Evolutionary conservation across 1,140 invertebrate species (phyloP), one percentile per base, ranked within the genome.

Genomic region (Orussus abietinus): DNA sequence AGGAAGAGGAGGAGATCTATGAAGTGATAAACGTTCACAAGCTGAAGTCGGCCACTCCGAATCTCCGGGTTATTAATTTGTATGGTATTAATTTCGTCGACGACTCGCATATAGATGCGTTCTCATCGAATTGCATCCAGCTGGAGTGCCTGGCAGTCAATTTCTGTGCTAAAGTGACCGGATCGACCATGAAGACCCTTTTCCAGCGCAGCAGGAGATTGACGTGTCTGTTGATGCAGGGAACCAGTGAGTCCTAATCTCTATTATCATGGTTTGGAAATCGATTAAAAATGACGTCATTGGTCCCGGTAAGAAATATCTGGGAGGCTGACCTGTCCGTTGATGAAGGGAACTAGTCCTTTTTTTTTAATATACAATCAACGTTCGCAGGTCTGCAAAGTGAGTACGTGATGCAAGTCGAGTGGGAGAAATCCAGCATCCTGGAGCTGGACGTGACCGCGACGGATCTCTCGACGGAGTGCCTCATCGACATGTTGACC

Each of bases 21-120:
- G 96, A 99, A 75, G 96, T 99, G 0, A 95, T 99, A 50, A 99
- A 99, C 67, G 93, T 99, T 12, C 94, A 98, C 68, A 98, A 97
- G 61, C 75, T 99, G 3, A 99, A 99, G 66, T 91, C 90, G 9
- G 93, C 92, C 0, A 93, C 92, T 0, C 94, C 95, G 0, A 98
- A 98, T 74, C 75, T 98, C 12, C 77, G 91, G 45, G 91, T 96
- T 3, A 95, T 98, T 49, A 97, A 96, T 72, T 70, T 98, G 13
- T 98, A 96, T 64, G 96, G 96, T 0, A 97, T 98, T 39, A 96
- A 94, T 65, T 99, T 99, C 55, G 88, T 98, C 1, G 95, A 98
- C 59, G 97, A 99, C 77, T 92, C 90, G 1, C 96, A 99, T 61
- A 96, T 99, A 34, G 97, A 99, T 66, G 90, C 96, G 0, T 93